phyloP scores from a whole-genome alignment of 2,797 vertebrate genomes.

The Bryconaethiops microstoma region DNA sequence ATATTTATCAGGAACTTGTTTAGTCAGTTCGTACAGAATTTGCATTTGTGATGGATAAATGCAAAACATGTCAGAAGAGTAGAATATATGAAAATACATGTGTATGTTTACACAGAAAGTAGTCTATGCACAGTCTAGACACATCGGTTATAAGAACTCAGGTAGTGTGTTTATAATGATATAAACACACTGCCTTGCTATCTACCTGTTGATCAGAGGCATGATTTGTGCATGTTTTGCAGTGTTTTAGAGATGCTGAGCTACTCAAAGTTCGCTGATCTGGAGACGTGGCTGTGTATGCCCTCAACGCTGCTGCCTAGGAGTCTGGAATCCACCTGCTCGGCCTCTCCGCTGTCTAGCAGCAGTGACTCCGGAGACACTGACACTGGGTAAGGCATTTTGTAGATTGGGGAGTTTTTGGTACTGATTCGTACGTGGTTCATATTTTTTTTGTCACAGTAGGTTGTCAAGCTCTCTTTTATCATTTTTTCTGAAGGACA shows the following conservation, averaged over 20 bases:
- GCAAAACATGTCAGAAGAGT: background rate
- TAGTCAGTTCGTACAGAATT: background rate
- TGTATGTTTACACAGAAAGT: background rate
- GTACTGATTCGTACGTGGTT: background rate
- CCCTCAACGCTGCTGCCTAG: constrained; percentile 76
- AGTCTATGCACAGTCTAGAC: background rate
- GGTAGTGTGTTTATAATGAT: background rate
- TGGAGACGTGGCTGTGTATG: constrained; percentile 84
- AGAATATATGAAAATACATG: background rate
- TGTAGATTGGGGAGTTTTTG: background rate
- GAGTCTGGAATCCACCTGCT: constrained; percentile 60
- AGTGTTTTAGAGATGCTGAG: constrained; percentile 84
- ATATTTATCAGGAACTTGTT: background rate
- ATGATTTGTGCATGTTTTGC: constrained; percentile 16
- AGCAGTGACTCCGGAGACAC: constrained; percentile 36
- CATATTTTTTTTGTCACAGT: background rate
- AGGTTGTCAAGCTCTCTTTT: constrained; percentile 5
- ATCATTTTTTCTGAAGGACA: background rate
- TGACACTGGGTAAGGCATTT: constrained; percentile 50
- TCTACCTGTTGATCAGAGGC: background rate
- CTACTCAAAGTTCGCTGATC: constrained; percentile 78
- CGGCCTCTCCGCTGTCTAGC: constrained; percentile 58
- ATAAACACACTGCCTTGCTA: background rate
- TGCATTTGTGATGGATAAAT: constrained; percentile 1
- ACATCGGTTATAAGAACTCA: no score